Conservation (phyloP, 2,888 invertebrate genomes). For the Mimachlamys varia region DNA sequence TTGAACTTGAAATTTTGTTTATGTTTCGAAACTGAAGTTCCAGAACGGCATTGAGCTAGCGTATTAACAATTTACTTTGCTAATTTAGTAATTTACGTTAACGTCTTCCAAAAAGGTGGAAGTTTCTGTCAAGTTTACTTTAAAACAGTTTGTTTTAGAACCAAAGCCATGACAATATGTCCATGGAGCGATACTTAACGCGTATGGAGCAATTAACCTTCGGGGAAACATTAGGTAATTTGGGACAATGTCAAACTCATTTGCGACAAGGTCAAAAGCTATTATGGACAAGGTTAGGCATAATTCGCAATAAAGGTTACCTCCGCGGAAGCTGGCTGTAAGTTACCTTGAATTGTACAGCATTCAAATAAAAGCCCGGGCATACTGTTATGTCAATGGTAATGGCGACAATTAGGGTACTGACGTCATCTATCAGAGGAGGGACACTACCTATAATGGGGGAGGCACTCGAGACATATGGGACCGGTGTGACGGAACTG, state of each 20-base stretch:
- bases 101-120: no score
- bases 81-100: no score
- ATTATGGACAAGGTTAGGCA: not conserved
- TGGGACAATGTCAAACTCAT: slow-evolving; percentile 1
- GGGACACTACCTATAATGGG: not conserved
- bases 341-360: not conserved
- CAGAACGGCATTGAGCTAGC: no score
- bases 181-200: no score
- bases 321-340: not conserved
- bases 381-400: not conserved
- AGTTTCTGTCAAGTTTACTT: no score
- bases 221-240: not conserved
- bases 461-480: not conserved
- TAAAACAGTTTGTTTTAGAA: no score
- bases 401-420: not conserved
- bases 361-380: not conserved
- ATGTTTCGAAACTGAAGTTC: no score
- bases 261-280: not conserved
- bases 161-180: no score
- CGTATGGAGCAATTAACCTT: not conserved
- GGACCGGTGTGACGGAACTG: not conserved
- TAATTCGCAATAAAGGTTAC: not conserved
- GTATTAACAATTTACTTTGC: no score
- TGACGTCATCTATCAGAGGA: not conserved
- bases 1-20: no score